Base-by-base conservation (phyloP, 2,797 vertebrate genomes). In the Crenichthys baileyi region DNA sequence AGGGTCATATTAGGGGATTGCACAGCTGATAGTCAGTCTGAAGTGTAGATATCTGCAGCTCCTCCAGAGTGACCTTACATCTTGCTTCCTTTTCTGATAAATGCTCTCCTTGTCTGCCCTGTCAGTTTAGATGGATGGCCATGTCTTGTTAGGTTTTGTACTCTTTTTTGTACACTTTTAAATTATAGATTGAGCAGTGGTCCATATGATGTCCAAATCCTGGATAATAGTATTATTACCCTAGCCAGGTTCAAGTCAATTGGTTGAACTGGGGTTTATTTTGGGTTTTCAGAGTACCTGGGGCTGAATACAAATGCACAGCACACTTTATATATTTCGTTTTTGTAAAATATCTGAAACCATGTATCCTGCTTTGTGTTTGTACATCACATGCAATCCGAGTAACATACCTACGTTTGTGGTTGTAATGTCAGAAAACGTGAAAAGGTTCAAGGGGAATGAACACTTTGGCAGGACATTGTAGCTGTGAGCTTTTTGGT, bases 401-500 rank as follows among this genome's bases (percentile, higher is more conserved):
- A 7, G 1, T n/a, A 46, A 70, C 36, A 39, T 7, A 13, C 29
- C 36, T 18, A 8, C 0, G 67, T 46, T 46, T 48, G n/a, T 48
- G 44, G 44, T 48, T 70, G 15, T 70, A 26, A 48, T 46, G 5
- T 48, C 12, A 68, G 4, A 70, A 70, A 26, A 70, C 13, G 15
- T 46, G 41, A 16, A 48, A 70, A 48, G 13, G 24, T 70, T 70
- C 13, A 26, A 48, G 0, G 24, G 44, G 44, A n/a, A 4, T 46
- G 67, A 70, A 70, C 48, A 70, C n/a, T 70, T 70, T 26, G 15
- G n/a, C n/a, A 26, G 41, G 44, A n/a, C 13, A 4, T 46, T 70
- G 24, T 16, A 48, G 24, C 8, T 50, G 76, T 44, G 68, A 73
- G 84, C 71, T 77, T 68, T 72, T 39, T 74, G 76, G 81, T 77